phyloP scores from a whole-genome alignment of 2,113 vertebrate species.

The Hyla sarda region DNA sequence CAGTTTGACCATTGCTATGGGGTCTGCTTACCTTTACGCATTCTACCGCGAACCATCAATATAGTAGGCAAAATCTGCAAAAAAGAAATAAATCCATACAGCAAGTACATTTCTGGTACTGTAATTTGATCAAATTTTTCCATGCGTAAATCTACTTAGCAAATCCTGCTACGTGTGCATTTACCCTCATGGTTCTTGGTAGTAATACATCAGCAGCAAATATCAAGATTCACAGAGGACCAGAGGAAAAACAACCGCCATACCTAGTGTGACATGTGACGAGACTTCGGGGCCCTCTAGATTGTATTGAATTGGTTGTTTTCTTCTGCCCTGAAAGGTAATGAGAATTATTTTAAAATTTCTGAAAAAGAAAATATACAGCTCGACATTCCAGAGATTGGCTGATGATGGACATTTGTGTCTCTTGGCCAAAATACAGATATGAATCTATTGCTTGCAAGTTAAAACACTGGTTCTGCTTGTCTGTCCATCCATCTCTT shows the following conservation, averaged over 20 bases:
- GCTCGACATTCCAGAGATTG: not conserved
- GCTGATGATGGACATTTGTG: not conserved
- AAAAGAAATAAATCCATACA: too few relatives aligned
- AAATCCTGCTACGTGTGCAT: too few relatives aligned
- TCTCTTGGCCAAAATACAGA: conserved; percentile 9
- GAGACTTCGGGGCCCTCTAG: not conserved
- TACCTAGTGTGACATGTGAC: not conserved
- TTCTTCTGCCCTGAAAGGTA: not conserved
- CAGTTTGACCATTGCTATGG: too few relatives aligned
- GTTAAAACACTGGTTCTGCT: not conserved
- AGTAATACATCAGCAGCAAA: too few relatives aligned
- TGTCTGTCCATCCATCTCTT: conserved; percentile 7
- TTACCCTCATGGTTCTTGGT: too few relatives aligned
- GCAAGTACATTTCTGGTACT: too few relatives aligned
- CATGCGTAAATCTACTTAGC: too few relatives aligned
- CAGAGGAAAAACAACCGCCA: not conserved
- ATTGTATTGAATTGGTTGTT: not conserved
- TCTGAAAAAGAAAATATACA: conserved; percentile 16
- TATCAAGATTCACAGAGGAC: too few relatives aligned
- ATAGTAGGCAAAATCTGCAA: too few relatives aligned
- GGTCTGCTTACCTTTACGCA: too few relatives aligned
- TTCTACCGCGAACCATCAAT: too few relatives aligned
- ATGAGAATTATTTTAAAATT: not conserved
- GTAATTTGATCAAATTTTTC: too few relatives aligned
- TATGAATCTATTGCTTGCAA: conserved; percentile 6